Conservation (phyloP, 1,140 invertebrate species). For the Heliothis virescens region DNA sequence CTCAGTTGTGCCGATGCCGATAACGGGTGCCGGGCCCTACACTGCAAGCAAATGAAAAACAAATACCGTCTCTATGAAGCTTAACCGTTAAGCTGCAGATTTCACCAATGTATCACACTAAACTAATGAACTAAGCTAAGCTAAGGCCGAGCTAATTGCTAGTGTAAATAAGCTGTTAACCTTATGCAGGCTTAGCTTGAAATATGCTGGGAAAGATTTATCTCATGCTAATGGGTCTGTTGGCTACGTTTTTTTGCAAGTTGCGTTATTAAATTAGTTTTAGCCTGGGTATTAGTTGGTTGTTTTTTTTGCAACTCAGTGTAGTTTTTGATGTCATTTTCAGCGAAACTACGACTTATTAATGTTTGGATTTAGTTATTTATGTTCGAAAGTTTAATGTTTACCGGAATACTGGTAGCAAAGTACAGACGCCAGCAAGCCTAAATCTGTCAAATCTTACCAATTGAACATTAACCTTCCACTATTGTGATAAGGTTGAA, state of each 20-base stretch:
- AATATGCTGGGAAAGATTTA: conserved; percentile 48
- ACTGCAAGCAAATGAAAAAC: background rate
- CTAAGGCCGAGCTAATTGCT: conserved; percentile 57
- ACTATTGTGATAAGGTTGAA: no score
- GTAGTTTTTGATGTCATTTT: no score
- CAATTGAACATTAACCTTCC: no score
- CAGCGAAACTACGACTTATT: no score
- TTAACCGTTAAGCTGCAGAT: background rate
- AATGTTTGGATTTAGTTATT: no score
- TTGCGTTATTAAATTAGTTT: background rate
- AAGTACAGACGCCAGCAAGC: no score
- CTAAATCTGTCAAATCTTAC: no score
- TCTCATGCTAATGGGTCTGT: conserved; percentile 9
- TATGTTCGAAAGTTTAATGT: no score
- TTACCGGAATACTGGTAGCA: no score
- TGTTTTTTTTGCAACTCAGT: no score
- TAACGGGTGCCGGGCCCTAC: no score
- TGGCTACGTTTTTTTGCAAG: background rate
- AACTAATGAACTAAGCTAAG: conserved; percentile 37
- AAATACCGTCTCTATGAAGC: background rate
- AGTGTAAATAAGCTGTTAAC: conserved; percentile 62
- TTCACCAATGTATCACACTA: conserved; percentile 33
- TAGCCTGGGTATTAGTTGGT: background rate
- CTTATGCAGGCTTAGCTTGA: conserved; percentile 48
- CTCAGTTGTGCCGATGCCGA: no score